phyloP scores from a whole-genome alignment of 2,888 invertebrate species.

The Euzophera pinguis region DNA sequence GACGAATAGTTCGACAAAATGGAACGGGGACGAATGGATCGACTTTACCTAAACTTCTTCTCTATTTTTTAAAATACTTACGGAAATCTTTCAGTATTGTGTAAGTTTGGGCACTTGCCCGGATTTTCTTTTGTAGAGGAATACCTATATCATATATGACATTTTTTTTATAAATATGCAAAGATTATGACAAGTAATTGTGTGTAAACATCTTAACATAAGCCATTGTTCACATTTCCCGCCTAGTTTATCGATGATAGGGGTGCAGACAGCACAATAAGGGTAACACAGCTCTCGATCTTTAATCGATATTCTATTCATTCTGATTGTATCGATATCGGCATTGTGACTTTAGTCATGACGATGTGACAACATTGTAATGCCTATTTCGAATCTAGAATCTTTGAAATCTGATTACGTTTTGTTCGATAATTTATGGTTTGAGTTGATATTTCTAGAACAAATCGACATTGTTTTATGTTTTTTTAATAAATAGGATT shows the following conservation, averaged over 20 bases:
- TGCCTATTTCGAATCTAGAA: neutral
- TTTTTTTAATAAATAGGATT: too few species aligned
- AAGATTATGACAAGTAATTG: neutral
- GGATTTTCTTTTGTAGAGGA: too few species aligned
- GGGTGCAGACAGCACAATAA: slow-evolving; percentile 73
- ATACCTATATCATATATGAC: too few species aligned
- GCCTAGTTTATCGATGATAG: slow-evolving; percentile 57
- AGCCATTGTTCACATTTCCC: slow-evolving; percentile 53
- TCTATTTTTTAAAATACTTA: too few species aligned
- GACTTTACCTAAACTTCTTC: too few species aligned
- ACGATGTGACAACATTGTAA: slow-evolving; percentile 6
- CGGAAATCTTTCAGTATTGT: too few species aligned
- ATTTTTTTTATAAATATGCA: neutral
- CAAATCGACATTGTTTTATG: too few species aligned
- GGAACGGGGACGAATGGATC: too few species aligned
- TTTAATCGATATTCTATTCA: slow-evolving; percentile 59
- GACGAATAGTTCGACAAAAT: too few species aligned
- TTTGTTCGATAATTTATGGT: too few species aligned
- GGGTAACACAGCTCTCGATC: slow-evolving; percentile 54
- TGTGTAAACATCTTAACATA: neutral
- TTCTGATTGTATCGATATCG: slow-evolving; percentile 64
- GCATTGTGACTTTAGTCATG: slow-evolving; percentile 47
- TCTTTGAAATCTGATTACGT: neutral
- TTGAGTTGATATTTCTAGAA: too few species aligned
- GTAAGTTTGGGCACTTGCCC: too few species aligned